Conservation (phyloP, 1,140 invertebrate species). For the Drosophila pseudoobscura region DNA sequence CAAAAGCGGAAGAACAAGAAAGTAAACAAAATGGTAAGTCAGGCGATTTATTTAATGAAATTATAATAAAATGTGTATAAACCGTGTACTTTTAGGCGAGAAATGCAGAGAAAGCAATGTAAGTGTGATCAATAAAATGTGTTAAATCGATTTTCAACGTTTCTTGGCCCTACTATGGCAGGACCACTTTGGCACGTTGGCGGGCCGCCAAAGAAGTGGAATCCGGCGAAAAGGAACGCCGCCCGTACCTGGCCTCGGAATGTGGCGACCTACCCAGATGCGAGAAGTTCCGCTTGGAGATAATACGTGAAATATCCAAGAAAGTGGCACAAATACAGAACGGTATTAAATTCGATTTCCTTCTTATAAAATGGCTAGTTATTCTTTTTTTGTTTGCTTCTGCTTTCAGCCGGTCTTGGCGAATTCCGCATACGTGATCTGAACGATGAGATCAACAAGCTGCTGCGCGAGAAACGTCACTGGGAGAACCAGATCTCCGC, state of each 20-base stretch:
- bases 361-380: neutral
- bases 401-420: constrained; percentile 93
- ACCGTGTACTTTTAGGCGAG: constrained; percentile 85
- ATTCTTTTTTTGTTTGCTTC: neutral
- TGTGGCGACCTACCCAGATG: constrained; percentile 95
- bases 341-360: constrained; percentile 84
- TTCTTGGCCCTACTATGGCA: constrained; percentile 78
- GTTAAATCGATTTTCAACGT: neutral
- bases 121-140: constrained; percentile 84
- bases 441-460: constrained; percentile 99
- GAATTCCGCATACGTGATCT: constrained; percentile 99
- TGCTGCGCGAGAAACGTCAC: constrained; percentile 96
- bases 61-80: constrained; percentile 10
- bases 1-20: constrained; percentile 13
- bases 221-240: constrained; percentile 90
- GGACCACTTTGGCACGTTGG: constrained; percentile 98
- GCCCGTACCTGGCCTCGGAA: constrained; percentile 96
- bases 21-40: constrained; percentile 69
- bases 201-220: constrained; percentile 95
- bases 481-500: constrained; percentile 99
- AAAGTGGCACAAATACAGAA: constrained; percentile 99
- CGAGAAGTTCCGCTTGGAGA: constrained; percentile 98
- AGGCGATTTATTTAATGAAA: constrained; percentile 11
- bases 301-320: constrained; percentile 98
- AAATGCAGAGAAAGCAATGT: constrained; percentile 94